A percentile compares a stretch with the other conserved stretches of the same genome.
Conservation (phyloP, 2,797 vertebrate genomes). For the Scomberomorus guttatus region DNA sequence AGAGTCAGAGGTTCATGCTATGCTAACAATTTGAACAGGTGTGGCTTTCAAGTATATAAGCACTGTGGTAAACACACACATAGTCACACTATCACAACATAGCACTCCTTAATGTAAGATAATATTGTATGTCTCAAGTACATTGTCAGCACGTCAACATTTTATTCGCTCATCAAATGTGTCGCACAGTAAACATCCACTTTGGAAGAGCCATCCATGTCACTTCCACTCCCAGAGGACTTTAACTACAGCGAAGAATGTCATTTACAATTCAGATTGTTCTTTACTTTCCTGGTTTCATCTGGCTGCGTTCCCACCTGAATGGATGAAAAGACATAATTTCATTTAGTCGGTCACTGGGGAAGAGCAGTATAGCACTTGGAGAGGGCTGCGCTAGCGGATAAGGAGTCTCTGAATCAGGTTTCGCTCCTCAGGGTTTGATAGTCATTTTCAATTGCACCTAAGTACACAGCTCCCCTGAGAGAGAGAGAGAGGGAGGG, state of each 20-base stretch:
- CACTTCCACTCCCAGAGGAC: slow-evolving; percentile 36
- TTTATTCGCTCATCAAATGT: slow-evolving; percentile 51
- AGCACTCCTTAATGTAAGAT: slow-evolving; percentile 18
- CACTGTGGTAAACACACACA: not conserved
- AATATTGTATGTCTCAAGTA: slow-evolving; percentile 19
- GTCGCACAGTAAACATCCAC: slow-evolving; percentile 54
- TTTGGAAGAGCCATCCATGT: slow-evolving; percentile 51
- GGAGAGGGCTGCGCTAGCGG: slow-evolving; percentile 51
- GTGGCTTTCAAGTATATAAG: slow-evolving; percentile 18
- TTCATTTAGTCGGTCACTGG: slow-evolving; percentile 68
- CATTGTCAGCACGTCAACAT: slow-evolving; percentile 31
- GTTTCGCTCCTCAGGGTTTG: slow-evolving; percentile 72
- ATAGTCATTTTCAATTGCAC: slow-evolving; percentile 78
- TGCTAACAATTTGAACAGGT: slow-evolving; percentile 17
- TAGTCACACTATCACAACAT: slow-evolving; percentile 3
- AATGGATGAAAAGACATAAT: slow-evolving; percentile 76
- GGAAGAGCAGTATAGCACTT: slow-evolving; percentile 57
- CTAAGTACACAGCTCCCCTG: slow-evolving; percentile 76
- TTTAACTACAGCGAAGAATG: slow-evolving; percentile 42
- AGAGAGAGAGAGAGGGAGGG: slow-evolving; percentile 51
- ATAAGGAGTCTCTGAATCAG: slow-evolving; percentile 77
- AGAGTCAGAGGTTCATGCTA: slow-evolving; percentile 13
- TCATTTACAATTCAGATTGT: slow-evolving; percentile 66
- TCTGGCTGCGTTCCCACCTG: slow-evolving; percentile 66
- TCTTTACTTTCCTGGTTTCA: slow-evolving; percentile 58